A percentile compares a stretch with the other conserved stretches of the same genome.
Conservation (phyloP, 2,888 invertebrate species). For the Phytoseiulus persimilis region DNA sequence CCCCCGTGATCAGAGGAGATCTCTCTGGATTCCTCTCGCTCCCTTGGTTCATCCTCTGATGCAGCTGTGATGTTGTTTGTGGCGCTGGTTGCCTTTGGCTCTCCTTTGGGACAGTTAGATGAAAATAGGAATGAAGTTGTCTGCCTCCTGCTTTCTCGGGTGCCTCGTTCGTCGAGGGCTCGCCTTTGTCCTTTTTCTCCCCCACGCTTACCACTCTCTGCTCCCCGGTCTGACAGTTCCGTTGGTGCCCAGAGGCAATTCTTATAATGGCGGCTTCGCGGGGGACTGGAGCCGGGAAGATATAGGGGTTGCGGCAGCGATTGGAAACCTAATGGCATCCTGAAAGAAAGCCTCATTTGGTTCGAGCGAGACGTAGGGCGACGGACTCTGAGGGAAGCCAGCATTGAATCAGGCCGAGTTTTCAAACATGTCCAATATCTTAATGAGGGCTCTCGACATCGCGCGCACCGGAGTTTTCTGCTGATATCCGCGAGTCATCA, state of each 20-base stretch:
- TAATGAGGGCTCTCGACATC: background rate
- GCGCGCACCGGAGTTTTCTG: background rate
- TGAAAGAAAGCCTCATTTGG: background rate
- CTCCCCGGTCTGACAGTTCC: background rate
- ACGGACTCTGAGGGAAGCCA: background rate
- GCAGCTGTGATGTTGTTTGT: too few relatives aligned
- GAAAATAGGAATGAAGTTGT: too few relatives aligned
- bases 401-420: background rate
- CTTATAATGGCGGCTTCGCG: background rate
- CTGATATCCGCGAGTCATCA: background rate
- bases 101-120: too few relatives aligned
- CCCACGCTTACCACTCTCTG: background rate
- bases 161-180: too few relatives aligned
- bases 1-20: too few relatives aligned
- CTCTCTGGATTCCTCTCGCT: too few relatives aligned
- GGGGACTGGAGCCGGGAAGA: background rate
- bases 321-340: background rate
- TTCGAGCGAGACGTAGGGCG: background rate
- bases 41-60: too few relatives aligned
- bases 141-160: too few relatives aligned
- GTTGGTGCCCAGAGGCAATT: background rate
- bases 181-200: background rate
- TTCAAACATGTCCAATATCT: background rate
- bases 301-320: background rate
- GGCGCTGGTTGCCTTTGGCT: too few relatives aligned